These are phyloP conservation scores for Volucella inanis DNA, from an alignment of 2,888 invertebrate genomes.

Conservation along the genomic window DNA sequence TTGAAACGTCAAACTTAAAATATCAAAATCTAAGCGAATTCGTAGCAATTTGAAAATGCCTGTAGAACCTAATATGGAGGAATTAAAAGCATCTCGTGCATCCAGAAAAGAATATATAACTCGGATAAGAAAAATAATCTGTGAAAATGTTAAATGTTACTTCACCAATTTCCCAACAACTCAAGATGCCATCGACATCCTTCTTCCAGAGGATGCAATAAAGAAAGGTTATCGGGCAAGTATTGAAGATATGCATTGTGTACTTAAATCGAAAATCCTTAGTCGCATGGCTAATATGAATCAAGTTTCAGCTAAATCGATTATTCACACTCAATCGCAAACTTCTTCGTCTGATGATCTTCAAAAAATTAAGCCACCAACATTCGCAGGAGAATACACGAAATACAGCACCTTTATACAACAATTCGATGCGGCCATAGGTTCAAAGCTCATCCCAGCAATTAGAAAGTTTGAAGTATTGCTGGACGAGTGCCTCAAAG, in stretches of 20 bases:
- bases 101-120: slow-evolving; percentile 9
- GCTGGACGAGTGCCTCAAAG: too few species aligned
- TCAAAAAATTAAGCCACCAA: slow-evolving; percentile 37
- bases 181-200: slow-evolving; percentile 25
- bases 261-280: slow-evolving; percentile 24
- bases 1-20: too few species aligned
- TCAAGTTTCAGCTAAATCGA: not conserved
- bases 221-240: slow-evolving; percentile 27
- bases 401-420: too few species aligned
- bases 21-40: too few species aligned
- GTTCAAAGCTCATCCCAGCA: too few species aligned
- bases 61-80: too few species aligned
- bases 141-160: not conserved
- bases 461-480: too few species aligned
- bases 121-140: not conserved
- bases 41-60: too few species aligned
- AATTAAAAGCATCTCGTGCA: slow-evolving; percentile 3
- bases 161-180: not conserved
- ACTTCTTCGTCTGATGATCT: slow-evolving; percentile 19
- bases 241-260: slow-evolving; percentile 33
- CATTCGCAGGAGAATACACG: slow-evolving; percentile 37
- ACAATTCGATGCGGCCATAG: too few species aligned
- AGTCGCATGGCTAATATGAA: slow-evolving; percentile 2
- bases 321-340: not conserved
- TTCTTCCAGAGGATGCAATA: not conserved